Evolutionary conservation across 2,797 vertebrate genomes (phyloP).

Genomic region (Chlorospingus flavigularis): DNA sequence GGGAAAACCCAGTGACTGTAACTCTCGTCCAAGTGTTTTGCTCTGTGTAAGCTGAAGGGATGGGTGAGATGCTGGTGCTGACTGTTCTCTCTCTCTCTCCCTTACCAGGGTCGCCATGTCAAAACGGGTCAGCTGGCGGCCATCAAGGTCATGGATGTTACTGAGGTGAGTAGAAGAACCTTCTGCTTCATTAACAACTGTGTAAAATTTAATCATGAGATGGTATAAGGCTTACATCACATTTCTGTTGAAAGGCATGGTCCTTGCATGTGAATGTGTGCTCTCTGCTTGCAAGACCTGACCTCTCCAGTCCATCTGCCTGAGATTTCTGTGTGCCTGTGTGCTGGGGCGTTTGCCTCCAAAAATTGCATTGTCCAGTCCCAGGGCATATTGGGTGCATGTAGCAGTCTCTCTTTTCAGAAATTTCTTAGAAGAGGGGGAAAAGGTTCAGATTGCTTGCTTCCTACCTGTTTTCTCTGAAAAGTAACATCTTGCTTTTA

Average conservation of each 20-base stretch:
- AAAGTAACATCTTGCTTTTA: conserved; percentile 10
- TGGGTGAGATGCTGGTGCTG: background rate
- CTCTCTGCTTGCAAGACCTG: background rate
- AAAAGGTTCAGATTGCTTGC: background rate
- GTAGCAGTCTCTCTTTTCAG: background rate
- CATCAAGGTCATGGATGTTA: conserved; percentile 99
- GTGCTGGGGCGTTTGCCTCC: background rate
- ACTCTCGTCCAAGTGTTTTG: background rate
- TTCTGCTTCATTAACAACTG: background rate
- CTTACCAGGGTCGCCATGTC: conserved; percentile 93
- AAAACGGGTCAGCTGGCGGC: conserved; percentile 97
- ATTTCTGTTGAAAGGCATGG: background rate
- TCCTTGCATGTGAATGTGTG: background rate
- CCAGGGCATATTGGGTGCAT: background rate
- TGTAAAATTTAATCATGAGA: background rate
- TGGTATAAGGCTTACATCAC: background rate
- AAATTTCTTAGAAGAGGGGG: background rate
- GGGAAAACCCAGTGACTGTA: background rate
- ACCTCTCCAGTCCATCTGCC: background rate
- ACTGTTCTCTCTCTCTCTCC: conserved; percentile 39
- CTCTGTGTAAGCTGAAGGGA: background rate
- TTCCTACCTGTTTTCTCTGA: background rate
- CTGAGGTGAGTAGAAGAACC: conserved; percentile 84
- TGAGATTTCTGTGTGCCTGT: background rate
- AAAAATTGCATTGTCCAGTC: background rate